These are phyloP conservation scores for Heliconius cydno DNA, from an alignment of 2,888 invertebrate species.

Conservation along the genomic window DNA sequence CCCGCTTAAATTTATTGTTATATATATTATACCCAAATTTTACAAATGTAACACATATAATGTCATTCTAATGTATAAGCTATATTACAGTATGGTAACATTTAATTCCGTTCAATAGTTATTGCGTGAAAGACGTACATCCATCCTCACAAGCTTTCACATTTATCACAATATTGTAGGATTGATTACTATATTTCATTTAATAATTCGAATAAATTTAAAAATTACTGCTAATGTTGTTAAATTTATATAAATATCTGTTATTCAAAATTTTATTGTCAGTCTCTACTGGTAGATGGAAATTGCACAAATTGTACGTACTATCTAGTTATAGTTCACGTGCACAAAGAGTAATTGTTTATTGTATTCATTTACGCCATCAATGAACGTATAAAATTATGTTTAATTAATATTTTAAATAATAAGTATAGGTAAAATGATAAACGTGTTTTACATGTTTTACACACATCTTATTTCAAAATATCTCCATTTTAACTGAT, in stretches of 20 bases:
- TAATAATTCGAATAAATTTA: background rate
- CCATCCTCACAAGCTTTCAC: too few relatives aligned
- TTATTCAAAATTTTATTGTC: background rate
- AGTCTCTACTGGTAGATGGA: background rate
- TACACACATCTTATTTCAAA: background rate
- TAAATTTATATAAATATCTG: constrained; percentile 1
- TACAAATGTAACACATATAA: too few relatives aligned
- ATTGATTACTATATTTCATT: background rate
- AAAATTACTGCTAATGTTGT: background rate
- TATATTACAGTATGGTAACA: too few relatives aligned
- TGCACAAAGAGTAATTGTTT: constrained; percentile 10
- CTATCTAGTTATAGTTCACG: background rate
- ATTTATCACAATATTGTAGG: too few relatives aligned
- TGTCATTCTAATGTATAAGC: too few relatives aligned
- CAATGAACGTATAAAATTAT: background rate
- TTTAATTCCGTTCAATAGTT: too few relatives aligned
- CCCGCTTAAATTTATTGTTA: too few relatives aligned
- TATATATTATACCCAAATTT: too few relatives aligned
- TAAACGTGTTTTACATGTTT: background rate
- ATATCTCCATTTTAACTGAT: background rate
- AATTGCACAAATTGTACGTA: constrained; percentile 10
- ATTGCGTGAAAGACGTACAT: too few relatives aligned
- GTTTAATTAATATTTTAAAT: background rate
- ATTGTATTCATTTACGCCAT: constrained; percentile 8
- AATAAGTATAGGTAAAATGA: background rate